Conservation (phyloP, 2,888 invertebrate genomes). For the Lampropteryx suffumata region DNA sequence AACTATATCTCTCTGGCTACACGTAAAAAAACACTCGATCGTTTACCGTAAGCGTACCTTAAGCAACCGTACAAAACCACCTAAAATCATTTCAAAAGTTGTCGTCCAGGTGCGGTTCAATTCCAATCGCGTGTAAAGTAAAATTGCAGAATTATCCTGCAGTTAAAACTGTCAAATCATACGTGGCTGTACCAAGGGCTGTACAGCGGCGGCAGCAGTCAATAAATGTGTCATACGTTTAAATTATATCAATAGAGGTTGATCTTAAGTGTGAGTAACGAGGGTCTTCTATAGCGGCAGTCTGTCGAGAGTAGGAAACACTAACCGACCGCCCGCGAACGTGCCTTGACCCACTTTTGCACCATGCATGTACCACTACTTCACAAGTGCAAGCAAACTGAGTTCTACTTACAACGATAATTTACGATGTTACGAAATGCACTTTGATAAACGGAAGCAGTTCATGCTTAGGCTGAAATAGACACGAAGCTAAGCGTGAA, state of each 20-base stretch:
- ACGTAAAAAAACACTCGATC: too few species aligned
- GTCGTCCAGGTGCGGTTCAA: too few species aligned
- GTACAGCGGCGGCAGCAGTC: constrained; percentile 12
- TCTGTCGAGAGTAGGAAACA: constrained; percentile 65
- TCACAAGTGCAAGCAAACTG: constrained; percentile 44
- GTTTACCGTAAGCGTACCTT: too few species aligned
- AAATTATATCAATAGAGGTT: constrained; percentile 48
- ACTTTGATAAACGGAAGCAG: too few species aligned
- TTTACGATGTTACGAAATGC: constrained; percentile 48
- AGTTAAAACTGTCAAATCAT: background rate
- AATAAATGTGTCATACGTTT: constrained; percentile 29
- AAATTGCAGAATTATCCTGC: too few species aligned
- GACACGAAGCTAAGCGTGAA: too few species aligned
- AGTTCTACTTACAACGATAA: constrained; percentile 49
- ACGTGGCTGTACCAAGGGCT: background rate
- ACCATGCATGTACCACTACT: constrained; percentile 27
- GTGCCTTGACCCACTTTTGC: constrained; percentile 76
- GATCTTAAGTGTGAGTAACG: constrained; percentile 59
- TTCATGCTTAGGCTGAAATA: too few species aligned
- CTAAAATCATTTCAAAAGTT: too few species aligned
- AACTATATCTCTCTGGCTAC: too few species aligned
- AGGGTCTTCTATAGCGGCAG: constrained; percentile 61
- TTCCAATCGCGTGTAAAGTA: too few species aligned
- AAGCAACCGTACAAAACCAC: too few species aligned
- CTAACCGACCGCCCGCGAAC: constrained; percentile 56